A percentile compares a stretch with the other conserved stretches of the same genome.
phyloP scores from a whole-genome alignment of 2,797 vertebrate genomes.

The Garrulus glandarius region DNA sequence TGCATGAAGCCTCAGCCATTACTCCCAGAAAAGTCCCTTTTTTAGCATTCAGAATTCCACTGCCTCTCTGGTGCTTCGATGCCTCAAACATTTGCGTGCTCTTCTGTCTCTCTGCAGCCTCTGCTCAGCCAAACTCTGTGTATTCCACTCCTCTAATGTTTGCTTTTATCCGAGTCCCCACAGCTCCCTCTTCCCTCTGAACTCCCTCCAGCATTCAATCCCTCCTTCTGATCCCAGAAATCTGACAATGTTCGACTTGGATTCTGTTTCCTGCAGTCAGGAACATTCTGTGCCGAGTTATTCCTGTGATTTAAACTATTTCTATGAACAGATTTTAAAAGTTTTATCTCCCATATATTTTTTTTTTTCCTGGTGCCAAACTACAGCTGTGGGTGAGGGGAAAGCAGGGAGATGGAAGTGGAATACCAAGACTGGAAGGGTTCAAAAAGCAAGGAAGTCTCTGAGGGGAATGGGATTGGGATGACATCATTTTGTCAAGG shows the following conservation, averaged over 20 bases:
- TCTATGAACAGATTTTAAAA: background rate
- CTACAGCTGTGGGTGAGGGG: background rate
- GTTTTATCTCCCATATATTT: background rate
- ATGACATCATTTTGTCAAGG: background rate
- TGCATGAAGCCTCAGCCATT: background rate
- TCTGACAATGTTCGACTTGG: background rate
- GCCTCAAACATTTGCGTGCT: background rate
- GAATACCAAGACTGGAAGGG: background rate
- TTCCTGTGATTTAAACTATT: background rate
- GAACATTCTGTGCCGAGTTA: slow-evolving; percentile 15
- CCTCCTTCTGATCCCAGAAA: slow-evolving; percentile 3
- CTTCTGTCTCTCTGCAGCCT: background rate
- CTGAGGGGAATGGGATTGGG: background rate
- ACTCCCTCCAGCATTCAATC: background rate
- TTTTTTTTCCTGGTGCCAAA: background rate
- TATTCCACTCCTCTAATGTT: background rate
- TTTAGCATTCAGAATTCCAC: background rate
- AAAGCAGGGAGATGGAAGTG: background rate
- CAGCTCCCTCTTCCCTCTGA: background rate
- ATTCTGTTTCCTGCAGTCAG: background rate
- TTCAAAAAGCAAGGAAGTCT: background rate
- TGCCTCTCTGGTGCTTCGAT: background rate
- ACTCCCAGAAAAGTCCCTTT: background rate
- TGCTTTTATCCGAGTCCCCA: background rate
- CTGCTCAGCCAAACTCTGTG: background rate